Evolutionary conservation across 2,888 invertebrate genomes (phyloP), one percentile per base, ranked within the genome.

Genomic region (Liodrosophila aerea): DNA sequence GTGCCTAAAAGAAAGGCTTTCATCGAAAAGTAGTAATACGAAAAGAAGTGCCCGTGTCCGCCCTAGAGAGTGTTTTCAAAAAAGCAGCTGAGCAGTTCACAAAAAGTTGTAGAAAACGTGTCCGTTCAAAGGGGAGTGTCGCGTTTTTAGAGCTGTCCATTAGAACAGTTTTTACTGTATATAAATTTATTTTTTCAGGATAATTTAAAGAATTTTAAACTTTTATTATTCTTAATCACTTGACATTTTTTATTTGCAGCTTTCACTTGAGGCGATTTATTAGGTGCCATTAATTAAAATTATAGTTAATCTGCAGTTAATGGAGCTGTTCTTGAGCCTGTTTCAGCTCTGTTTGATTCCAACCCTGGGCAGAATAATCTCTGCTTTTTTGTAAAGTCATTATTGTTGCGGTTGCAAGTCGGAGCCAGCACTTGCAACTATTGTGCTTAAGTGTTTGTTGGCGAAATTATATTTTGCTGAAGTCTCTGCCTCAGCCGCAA

Each of bases 361-460:
- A n/a, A n/a, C n/a, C n/a, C 22, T 22, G 2, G 22, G 22, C 22
- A 4, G 22, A 5, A 22, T 22, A 22, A 22, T 22, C 2, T 22
- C 22, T 22, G n/a, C n/a, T n/a, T n/a, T n/a, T n/a, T n/a, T n/a
- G n/a, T 76, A 84, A 76, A 81, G 73, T 73, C 73, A 72, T 85
- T 85, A 77, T 72, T 81, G 60, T 76, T 76, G 85, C 71, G 83
- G 82, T 62, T 84, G 73, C 72, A 22, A 76, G 66, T 71, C 66
- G 51, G 47, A 61, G 54, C 45, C 29, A 39, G 18, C 39, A 33
- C 45, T 53, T 53, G 39, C 57, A 50, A 33, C 73, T 22, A 82
- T 82, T 85, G 80, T 82, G 58, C 64, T 82, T 73, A 78, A 80
- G 85, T 80, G 78, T 70, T 85, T 82, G 82, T 74, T 66, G 63